A percentile compares a stretch with the other conserved stretches of the same genome.
phyloP scores from a whole-genome alignment of 2,113 vertebrate species.

The Lontra canadensis region DNA sequence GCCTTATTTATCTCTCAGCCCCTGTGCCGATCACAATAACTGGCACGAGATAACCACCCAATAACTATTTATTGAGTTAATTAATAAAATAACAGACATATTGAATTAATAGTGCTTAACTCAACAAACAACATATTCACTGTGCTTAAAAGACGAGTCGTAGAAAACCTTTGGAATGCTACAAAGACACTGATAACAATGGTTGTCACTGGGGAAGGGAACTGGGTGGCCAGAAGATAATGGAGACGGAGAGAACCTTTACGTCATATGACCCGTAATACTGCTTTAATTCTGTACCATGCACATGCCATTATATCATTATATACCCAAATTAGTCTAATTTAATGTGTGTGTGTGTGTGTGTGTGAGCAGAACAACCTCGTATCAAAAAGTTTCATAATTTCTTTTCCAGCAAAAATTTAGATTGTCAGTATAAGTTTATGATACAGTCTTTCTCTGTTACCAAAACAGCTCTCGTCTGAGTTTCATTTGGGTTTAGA shows the following conservation, averaged over 20 bases:
- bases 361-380: neutral
- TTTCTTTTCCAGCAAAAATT: neutral
- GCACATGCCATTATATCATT: neutral
- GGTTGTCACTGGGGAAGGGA: neutral
- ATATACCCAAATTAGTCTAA: neutral
- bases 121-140: neutral
- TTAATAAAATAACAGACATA: slow-evolving; percentile 6
- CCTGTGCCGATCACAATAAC: neutral
- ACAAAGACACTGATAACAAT: neutral
- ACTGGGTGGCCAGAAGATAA: neutral
- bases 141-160: slow-evolving; percentile 16
- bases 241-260: neutral
- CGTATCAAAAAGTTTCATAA: neutral
- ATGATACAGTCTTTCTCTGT: neutral
- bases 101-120: neutral
- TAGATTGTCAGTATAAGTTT: neutral
- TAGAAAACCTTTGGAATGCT: neutral
- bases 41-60: neutral
- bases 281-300: neutral
- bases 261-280: neutral
- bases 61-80: neutral
- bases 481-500: neutral
- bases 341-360: neutral
- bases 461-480: neutral
- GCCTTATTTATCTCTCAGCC: neutral